Evolutionary conservation across 30 jellyfish, hydroid and myxozoan genomes (phyloP), one percentile per base, ranked within the genome.

Genomic region (Aurelia sp.): DNA sequence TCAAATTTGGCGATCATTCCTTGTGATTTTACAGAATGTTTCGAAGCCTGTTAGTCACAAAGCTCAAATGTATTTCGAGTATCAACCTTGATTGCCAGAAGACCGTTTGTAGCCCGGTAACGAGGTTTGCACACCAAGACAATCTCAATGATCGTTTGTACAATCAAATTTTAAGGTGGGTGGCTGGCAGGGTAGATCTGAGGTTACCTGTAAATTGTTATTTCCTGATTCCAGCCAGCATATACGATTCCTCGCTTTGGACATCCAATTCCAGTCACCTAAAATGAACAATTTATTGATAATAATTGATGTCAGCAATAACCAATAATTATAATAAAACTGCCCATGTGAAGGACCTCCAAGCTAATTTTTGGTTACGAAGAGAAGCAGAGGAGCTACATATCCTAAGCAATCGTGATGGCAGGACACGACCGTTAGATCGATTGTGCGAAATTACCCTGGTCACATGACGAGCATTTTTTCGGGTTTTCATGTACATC

Each of bases 231-330:
- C 98, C 98, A 93, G 17, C 98, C 98, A 19, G 82, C 97, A 40
- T 80, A 71, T 11, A 88, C 96, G n/a, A 93, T 81, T 5, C 77
- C 64, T 48, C 92, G 98, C 71, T 93, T 87, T 22, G 93, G 96
- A 31, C 98, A 93, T n/a, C 79, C 98, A 58, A 88, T 83, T 10
- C 98, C 97, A 3, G 98, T 93, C 21, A 88, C 60, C 96, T 87
- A 66, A 23, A 82, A 66, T 13, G 17, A 59, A 19, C 62, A 13
- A 19, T 40, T 27, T 12, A 41, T 20, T 74, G 85, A 47, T 37
- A 51, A 50, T 9, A 47, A 19, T 21, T 21, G 19, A 51, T 41
- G 19, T 6, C 10, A 21, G 22, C 50, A 16, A 66, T 20, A 12
- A 2, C 6, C 9, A 6, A 66, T 18, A 3, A 15, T 4, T 4